Conservation (phyloP, 2,888 invertebrate genomes). For the Euproctis similis region DNA sequence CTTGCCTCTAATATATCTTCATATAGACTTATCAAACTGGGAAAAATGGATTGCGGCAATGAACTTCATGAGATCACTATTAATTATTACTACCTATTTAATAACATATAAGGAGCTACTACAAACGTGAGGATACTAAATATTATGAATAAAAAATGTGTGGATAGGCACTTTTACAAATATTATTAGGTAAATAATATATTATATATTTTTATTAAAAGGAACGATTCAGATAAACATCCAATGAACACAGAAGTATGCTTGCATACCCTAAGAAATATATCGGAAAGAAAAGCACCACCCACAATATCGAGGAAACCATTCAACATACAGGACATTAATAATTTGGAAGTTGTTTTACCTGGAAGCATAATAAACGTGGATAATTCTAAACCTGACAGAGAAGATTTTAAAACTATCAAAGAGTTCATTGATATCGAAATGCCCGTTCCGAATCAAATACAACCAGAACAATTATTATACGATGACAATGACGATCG, state of each 20-base stretch:
- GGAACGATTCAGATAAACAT: slow-evolving; percentile 14
- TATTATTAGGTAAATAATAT: background rate
- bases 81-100: no score
- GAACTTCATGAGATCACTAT: no score
- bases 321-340: slow-evolving; percentile 51
- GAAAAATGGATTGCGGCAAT: no score
- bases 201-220: slow-evolving; percentile 10
- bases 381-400: no score
- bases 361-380: slow-evolving; percentile 22
- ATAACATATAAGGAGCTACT: no score
- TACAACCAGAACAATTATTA: background rate
- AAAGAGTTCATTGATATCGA: background rate
- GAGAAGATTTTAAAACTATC: slow-evolving; percentile 1
- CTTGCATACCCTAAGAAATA: slow-evolving; percentile 4
- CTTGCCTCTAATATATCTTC: no score
- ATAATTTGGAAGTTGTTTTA: slow-evolving; percentile 31
- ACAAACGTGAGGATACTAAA: no score
- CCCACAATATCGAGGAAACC: slow-evolving; percentile 34
- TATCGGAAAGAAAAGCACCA: slow-evolving; percentile 1
- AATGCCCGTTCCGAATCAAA: background rate
- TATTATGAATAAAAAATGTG: no score
- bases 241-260: slow-evolving; percentile 6
- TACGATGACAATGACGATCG: background rate
- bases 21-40: no score
- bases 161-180: no score